phyloP scores from a whole-genome alignment of 2,797 vertebrate genomes.

The Gallirallus australis region DNA sequence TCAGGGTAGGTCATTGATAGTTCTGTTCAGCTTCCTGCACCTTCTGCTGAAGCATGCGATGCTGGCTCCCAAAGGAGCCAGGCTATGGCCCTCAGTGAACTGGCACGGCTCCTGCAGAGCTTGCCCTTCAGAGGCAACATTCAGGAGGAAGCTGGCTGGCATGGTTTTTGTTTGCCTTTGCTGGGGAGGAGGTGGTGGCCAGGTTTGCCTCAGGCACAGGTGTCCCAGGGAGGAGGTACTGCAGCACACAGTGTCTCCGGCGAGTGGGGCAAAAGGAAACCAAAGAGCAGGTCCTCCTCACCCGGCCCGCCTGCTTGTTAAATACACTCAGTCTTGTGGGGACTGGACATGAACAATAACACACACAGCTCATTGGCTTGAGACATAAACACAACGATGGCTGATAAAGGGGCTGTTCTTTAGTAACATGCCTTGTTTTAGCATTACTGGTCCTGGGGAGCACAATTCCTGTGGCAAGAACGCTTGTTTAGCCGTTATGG shows the following conservation, averaged over 20 bases:
- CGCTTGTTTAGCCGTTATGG: neutral
- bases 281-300: neutral
- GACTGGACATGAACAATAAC: neutral
- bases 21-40: neutral
- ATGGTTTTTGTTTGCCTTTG: neutral
- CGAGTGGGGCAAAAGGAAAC: slow-evolving; percentile 11
- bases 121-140: neutral
- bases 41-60: neutral
- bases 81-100: neutral
- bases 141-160: neutral
- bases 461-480: neutral
- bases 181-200: neutral
- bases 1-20: neutral
- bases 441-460: neutral
- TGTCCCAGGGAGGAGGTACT: neutral
- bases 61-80: neutral
- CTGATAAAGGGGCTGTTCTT: neutral
- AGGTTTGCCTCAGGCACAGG: neutral
- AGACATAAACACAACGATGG: neutral
- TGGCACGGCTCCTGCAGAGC: accelerated
- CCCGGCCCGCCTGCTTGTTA: slow-evolving; percentile 57
- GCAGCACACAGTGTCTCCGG: neutral
- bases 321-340: neutral
- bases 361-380: neutral
- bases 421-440: neutral